Conservation (phyloP, 2,113 vertebrate species). For the Tachuris rubrigastra region DNA sequence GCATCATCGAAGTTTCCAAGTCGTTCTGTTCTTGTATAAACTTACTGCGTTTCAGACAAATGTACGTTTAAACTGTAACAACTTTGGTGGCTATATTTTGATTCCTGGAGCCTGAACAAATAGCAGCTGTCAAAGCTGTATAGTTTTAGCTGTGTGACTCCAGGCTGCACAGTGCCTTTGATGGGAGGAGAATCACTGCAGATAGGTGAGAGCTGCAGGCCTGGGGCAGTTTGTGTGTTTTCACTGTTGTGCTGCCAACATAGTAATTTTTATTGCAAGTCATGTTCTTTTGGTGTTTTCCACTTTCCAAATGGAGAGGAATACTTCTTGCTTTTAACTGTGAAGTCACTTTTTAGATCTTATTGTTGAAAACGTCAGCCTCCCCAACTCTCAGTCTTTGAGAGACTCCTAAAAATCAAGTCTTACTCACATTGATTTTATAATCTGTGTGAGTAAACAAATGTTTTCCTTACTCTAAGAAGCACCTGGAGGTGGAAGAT, state of each 20-base stretch:
- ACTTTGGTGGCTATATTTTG: neutral
- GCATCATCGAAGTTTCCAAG: neutral
- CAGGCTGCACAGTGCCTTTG: neutral
- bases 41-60: neutral
- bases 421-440: neutral
- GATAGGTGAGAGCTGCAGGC: neutral
- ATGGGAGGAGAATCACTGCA: neutral
- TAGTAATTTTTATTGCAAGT: neutral
- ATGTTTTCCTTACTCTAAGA: neutral
- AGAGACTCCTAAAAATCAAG: neutral
- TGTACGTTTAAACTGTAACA: neutral
- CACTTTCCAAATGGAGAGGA: neutral
- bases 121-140: neutral
- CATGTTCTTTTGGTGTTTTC: neutral
- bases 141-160: conserved; percentile 6
- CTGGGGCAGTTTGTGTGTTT: neutral
- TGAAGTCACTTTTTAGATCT: neutral
- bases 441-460: neutral
- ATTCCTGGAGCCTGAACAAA: neutral
- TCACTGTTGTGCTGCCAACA: neutral
- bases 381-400: neutral
- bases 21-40: neutral
- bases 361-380: neutral
- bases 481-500: neutral
- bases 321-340: neutral